Percentiles rank a stretch among this genome's conserved stretches.
Conservation (phyloP, 2,888 invertebrate species). For the Metacarcinus magister region DNA sequence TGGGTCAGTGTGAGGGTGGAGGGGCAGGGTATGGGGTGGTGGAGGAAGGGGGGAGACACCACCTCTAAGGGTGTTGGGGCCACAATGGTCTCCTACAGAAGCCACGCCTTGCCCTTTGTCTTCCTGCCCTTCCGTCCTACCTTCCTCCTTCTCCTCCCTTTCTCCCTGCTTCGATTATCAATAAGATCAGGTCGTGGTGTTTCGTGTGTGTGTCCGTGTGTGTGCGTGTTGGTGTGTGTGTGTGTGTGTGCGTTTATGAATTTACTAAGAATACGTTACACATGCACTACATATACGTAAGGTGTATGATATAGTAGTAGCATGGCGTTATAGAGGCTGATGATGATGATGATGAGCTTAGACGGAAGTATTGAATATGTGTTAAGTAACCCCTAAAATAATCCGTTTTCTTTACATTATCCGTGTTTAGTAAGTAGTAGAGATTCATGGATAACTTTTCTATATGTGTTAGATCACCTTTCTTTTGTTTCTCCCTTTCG, state of each 20-base stretch:
- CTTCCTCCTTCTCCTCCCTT: neutral
- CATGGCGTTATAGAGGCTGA: too few relatives aligned
- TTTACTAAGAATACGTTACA: too few relatives aligned
- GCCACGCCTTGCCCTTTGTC: slow-evolving; percentile 12
- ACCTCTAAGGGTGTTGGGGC: neutral
- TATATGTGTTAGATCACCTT: too few relatives aligned
- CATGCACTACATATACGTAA: too few relatives aligned
- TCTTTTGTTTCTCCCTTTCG: too few relatives aligned
- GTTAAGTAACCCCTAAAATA: too few relatives aligned
- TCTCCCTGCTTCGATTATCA: slow-evolving; percentile 58
- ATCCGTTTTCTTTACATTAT: too few relatives aligned
- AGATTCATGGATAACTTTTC: too few relatives aligned
- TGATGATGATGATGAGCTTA: too few relatives aligned
- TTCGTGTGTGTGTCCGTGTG: neutral
- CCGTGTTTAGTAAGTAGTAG: too few relatives aligned
- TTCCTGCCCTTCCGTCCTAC: neutral
- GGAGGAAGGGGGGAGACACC: neutral
- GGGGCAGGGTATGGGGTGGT: neutral
- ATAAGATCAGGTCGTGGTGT: slow-evolving; percentile 28
- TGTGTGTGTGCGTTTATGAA: neutral
- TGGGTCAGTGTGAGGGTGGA: neutral
- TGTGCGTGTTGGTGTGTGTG: slow-evolving; percentile 27
- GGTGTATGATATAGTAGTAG: too few relatives aligned
- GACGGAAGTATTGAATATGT: too few relatives aligned
- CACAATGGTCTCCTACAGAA: neutral